A percentile compares a stretch with the other conserved stretches of the same genome.
These are phyloP conservation scores for Rhipidura dahli DNA, from an alignment of 2,113 vertebrate species.

Conservation along the genomic window DNA sequence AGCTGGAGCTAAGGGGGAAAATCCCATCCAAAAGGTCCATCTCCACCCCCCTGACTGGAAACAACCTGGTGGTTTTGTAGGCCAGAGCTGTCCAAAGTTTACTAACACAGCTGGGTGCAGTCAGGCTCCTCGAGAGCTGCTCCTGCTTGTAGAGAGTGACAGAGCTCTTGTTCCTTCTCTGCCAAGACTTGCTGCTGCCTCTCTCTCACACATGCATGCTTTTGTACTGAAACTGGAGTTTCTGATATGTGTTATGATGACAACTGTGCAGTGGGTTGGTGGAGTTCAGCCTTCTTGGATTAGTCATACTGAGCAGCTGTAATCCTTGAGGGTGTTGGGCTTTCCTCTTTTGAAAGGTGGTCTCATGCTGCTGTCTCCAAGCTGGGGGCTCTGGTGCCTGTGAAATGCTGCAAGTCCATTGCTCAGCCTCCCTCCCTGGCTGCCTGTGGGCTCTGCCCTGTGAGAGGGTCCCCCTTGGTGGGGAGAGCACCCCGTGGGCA, in stretches of 20 bases:
- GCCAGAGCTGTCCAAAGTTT: neutral
- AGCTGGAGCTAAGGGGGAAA: neutral
- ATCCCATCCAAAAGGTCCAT: neutral
- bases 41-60: neutral
- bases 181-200: neutral
- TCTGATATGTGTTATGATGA: neutral
- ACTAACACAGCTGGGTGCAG: neutral
- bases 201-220: neutral
- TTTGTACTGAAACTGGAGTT: neutral
- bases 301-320: neutral
- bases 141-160: neutral
- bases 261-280: neutral
- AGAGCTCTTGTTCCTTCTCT: neutral
- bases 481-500: fast-evolving
- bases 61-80: neutral
- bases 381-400: neutral
- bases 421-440: neutral
- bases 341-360: neutral
- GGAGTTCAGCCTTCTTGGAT: neutral
- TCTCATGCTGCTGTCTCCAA: neutral
- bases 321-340: neutral
- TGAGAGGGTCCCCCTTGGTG: fast-evolving
- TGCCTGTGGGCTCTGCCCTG: neutral
- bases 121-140: neutral
- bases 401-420: fast-evolving